These are phyloP conservation scores for Pimpla rufipes DNA, from an alignment of 2,888 invertebrate species.

Conservation along the genomic window DNA sequence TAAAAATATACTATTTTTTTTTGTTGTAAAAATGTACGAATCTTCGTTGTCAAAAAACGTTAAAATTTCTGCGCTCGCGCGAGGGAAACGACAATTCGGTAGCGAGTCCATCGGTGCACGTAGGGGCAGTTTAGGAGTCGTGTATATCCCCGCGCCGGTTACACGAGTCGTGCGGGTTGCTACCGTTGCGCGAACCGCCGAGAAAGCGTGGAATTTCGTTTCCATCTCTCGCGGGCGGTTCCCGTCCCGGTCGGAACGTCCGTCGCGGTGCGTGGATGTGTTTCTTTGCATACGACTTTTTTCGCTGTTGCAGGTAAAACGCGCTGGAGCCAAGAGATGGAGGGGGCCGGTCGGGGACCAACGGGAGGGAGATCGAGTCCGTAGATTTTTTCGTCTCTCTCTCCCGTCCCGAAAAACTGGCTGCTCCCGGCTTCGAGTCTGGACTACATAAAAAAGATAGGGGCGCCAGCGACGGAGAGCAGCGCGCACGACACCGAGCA, in stretches of 20 bases:
- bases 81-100: constrained; percentile 80
- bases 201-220: constrained; percentile 69
- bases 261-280: constrained; percentile 74
- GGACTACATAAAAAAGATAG: constrained; percentile 81
- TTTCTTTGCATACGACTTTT: constrained; percentile 7
- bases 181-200: constrained; percentile 76
- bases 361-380: constrained; percentile 77
- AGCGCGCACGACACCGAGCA: background rate
- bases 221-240: constrained; percentile 59
- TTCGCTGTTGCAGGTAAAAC: constrained; percentile 45
- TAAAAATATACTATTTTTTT: background rate
- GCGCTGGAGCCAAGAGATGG: constrained; percentile 44
- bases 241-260: constrained; percentile 65
- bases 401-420: constrained; percentile 47
- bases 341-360: constrained; percentile 70
- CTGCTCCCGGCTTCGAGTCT: constrained; percentile 12
- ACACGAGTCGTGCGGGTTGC: constrained; percentile 79
- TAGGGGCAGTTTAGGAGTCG: constrained; percentile 80
- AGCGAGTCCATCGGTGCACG: constrained; percentile 79
- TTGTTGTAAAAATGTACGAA: no score
- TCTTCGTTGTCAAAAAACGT: background rate
- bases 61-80: no score
- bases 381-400: constrained; percentile 76
- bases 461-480: constrained; percentile 79
- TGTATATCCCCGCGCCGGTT: constrained; percentile 77